These are phyloP conservation scores for Amphiprion ocellaris DNA, from an alignment of 2,113 vertebrate genomes.

Conservation along the genomic window DNA sequence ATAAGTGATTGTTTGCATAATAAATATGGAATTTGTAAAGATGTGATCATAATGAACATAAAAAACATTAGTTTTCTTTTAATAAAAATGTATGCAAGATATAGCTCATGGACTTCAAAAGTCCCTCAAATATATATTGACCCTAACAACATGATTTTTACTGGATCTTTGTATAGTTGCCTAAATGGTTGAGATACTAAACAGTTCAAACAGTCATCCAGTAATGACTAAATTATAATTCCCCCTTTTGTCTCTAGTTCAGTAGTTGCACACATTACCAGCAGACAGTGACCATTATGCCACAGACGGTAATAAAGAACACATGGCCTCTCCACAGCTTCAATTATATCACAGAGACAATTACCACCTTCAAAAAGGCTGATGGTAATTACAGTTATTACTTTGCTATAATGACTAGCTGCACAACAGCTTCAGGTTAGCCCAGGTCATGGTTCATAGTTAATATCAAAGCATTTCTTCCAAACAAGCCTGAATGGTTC, in stretches of 20 bases:
- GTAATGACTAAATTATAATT: neutral
- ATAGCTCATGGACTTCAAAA: too few species aligned
- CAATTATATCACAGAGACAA: slow-evolving; percentile 72
- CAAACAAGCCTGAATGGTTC: slow-evolving; percentile 28
- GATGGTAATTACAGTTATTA: slow-evolving; percentile 77
- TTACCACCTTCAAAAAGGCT: slow-evolving; percentile 63
- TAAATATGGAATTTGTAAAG: too few species aligned
- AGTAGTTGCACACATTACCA: slow-evolving; percentile 33
- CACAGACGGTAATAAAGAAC: slow-evolving; percentile 52
- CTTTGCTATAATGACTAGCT: slow-evolving; percentile 55
- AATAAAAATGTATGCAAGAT: too few species aligned
- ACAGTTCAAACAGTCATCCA: neutral
- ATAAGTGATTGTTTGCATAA: too few species aligned
- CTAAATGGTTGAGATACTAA: neutral
- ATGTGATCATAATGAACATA: too few species aligned
- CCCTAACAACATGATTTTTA: too few species aligned
- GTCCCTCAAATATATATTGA: too few species aligned
- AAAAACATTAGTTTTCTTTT: too few species aligned
- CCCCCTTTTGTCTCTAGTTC: neutral
- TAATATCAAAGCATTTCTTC: slow-evolving; percentile 31
- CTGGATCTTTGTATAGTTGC: too few species aligned
- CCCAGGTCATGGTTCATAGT: slow-evolving; percentile 10
- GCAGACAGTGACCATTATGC: slow-evolving; percentile 37
- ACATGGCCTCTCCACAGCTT: slow-evolving; percentile 45
- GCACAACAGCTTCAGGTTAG: slow-evolving; percentile 48